Evolutionary conservation across 1,140 invertebrate genomes (phyloP).

Genomic region (Drosophila ogumai): DNA sequence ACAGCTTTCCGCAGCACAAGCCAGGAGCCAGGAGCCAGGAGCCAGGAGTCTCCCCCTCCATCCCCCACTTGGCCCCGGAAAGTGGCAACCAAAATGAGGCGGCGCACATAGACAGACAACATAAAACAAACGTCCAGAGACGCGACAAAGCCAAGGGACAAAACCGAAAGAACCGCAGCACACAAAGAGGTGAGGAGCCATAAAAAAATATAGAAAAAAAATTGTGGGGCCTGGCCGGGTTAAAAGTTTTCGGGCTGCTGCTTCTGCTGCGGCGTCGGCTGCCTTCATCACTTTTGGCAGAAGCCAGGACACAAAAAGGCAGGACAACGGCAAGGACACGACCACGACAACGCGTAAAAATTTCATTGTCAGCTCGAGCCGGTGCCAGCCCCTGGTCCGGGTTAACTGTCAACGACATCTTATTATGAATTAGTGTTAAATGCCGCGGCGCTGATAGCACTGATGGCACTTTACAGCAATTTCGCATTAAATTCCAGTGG

Average conservation of each 20-base stretch:
- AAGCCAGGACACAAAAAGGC: slow-evolving; percentile 23
- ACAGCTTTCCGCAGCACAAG: slow-evolving; percentile 77
- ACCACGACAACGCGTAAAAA: slow-evolving; percentile 55
- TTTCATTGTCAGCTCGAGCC: slow-evolving; percentile 74
- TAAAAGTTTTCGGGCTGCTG: slow-evolving; percentile 41
- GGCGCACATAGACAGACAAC: slow-evolving; percentile 71
- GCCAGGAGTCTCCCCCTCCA: neutral
- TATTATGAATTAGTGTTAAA: slow-evolving; percentile 84
- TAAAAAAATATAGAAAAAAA: slow-evolving; percentile 49
- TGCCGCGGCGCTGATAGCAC: slow-evolving; percentile 74
- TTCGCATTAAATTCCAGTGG: slow-evolving; percentile 67
- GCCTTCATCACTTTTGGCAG: slow-evolving; percentile 70
- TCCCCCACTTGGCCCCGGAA: too few relatives aligned
- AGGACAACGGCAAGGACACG: slow-evolving; percentile 30
- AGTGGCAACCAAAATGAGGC: slow-evolving; percentile 52
- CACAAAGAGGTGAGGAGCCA: slow-evolving; percentile 45
- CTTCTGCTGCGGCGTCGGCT: slow-evolving; percentile 13
- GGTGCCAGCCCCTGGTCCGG: slow-evolving; percentile 43
- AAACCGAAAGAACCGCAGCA: slow-evolving; percentile 70
- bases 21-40: too few relatives aligned
- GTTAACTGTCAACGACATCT: slow-evolving; percentile 83
- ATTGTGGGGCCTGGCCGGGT: slow-evolving; percentile 24
- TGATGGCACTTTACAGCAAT: slow-evolving; percentile 76
- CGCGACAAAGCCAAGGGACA: slow-evolving; percentile 73
- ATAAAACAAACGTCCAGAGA: slow-evolving; percentile 78